phyloP scores from a whole-genome alignment of 92 coral and sea anemone species.

The Parazoanthus darwini region DNA sequence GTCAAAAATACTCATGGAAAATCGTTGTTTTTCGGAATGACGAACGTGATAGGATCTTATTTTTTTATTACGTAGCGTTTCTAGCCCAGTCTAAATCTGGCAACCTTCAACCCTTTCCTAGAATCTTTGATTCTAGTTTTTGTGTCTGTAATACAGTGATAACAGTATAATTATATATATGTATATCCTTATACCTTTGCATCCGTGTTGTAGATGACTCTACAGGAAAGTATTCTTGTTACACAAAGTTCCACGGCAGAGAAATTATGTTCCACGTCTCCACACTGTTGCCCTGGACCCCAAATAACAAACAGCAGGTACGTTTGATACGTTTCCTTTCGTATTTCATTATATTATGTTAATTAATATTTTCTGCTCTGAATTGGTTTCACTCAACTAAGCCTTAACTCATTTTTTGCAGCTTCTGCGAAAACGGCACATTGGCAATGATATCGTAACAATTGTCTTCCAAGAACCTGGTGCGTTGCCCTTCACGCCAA shows the following conservation, averaged over 20 bases:
- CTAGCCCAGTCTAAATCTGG: no score
- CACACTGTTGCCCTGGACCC: conserved; percentile 95
- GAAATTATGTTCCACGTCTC: conserved; percentile 99
- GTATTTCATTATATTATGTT: background rate
- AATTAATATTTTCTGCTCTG: background rate
- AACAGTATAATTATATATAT: no score
- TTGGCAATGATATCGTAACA: conserved; percentile 99
- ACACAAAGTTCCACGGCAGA: conserved; percentile 89
- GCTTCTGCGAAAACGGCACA: conserved; percentile 95
- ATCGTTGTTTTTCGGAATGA: no score
- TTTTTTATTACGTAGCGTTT: no score
- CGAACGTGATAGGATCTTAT: no score
- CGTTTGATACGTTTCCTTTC: background rate
- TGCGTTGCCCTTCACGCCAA: conserved; percentile 92
- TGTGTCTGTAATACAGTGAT: no score
- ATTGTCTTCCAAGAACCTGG: conserved; percentile 99
- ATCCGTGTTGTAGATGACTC: conserved; percentile 77
- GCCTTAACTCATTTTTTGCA: conserved; percentile 26
- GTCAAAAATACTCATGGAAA: no score
- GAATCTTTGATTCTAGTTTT: background rate
- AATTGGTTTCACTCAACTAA: background rate
- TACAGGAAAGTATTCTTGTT: conserved; percentile 89
- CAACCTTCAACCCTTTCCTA: no score
- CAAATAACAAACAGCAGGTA: conserved; percentile 98
- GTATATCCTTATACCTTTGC: background rate